Evolutionary conservation across 2,888 invertebrate species (phyloP), one percentile per base, ranked within the genome.

Genomic region (Kryphioiulus occultus): DNA sequence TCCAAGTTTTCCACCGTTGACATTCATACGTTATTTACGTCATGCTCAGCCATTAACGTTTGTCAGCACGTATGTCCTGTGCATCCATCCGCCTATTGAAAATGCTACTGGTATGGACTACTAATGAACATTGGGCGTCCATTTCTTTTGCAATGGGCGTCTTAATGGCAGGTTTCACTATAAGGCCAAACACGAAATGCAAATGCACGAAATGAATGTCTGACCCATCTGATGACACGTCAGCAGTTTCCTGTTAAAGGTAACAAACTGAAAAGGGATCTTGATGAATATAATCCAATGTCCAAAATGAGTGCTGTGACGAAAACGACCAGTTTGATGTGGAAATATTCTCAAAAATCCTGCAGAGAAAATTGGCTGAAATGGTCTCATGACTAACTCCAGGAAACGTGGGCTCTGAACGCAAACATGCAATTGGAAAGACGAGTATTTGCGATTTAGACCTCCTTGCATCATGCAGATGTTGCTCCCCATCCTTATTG

Each of bases 241-340:
- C 68, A 4, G 3, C 19, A 68, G n/a, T n/a, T 59, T 59, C n/a
- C 59, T 59, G 19, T 59, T 4, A 59, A 68, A 68, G 19, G 26
- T 68, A 68, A 68, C 68, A 68, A 68, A 22, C 26, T 68, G 68
- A 68, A 68, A 68, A 68, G 19, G 53, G 53, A 53, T n/a, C n/a
- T n/a, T n/a, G n/a, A n/a, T n/a, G n/a, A n/a, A n/a, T n/a, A n/a
- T n/a, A n/a, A n/a, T n/a, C n/a, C n/a, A n/a, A n/a, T n/a, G n/a
- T n/a, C n/a, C n/a, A n/a, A n/a, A n/a, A n/a, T n/a, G n/a, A n/a
- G n/a, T 68, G 26, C 68, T 68, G 68, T 68, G 22, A 26, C 26
- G 9, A 26, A 68, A 68, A 68, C 22, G 26, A 0, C 3, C n/a
- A n/a, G n/a, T 15, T 59, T n/a, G n/a, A 59, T n/a, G 59, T 9